phyloP scores from a whole-genome alignment of 2,888 invertebrate genomes.

The Pardosa pseudoannulata region DNA sequence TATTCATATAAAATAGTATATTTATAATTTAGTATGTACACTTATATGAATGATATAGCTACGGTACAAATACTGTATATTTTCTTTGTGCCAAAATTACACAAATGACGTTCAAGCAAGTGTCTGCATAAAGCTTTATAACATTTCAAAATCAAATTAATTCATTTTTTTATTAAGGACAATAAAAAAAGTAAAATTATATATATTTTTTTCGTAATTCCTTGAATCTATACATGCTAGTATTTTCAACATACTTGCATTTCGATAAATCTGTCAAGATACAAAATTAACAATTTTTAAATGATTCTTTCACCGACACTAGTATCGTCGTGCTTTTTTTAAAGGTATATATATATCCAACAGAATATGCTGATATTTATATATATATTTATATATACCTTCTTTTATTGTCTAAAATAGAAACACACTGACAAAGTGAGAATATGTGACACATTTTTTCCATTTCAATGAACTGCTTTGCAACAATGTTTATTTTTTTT shows the following conservation, averaged over 20 bases:
- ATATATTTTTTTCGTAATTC: background rate
- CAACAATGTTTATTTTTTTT: background rate
- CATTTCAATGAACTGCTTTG: background rate
- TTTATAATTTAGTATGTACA: too few species aligned
- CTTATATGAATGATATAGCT: background rate
- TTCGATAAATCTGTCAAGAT: background rate
- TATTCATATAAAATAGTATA: too few species aligned
- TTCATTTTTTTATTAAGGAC: background rate
- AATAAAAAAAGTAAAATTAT: background rate
- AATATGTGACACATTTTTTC: background rate
- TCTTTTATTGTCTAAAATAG: background rate
- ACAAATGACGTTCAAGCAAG: background rate
- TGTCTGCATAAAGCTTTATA: too few species aligned
- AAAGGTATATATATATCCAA: background rate
- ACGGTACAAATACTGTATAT: background rate
- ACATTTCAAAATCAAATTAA: background rate
- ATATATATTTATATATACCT: too few species aligned
- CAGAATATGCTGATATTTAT: too few species aligned
- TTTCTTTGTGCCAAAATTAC: background rate
- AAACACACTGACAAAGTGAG: conserved; percentile 7
- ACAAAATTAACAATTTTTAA: background rate
- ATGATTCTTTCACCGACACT: background rate
- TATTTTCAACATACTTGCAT: background rate
- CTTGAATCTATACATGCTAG: background rate
- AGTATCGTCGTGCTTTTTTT: background rate